These are phyloP conservation scores for Cryptotermes secundus DNA, from an alignment of 1,140 invertebrate genomes.

Conservation along the genomic window DNA sequence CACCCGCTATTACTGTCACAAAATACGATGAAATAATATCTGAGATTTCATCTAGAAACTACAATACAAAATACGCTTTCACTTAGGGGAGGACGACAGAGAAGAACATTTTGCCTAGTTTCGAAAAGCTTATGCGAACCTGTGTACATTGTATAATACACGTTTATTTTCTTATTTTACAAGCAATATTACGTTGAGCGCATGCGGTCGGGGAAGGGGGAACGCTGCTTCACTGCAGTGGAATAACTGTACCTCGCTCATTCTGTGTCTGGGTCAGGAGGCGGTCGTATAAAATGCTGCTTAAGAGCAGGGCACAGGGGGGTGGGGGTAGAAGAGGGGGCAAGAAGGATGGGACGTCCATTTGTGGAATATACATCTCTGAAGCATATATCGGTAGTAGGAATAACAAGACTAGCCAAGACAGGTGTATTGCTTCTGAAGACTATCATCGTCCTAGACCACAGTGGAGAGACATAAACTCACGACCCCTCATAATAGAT, in stretches of 20 bases:
- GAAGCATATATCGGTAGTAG: background rate
- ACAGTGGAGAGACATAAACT: background rate
- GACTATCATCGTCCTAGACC: background rate
- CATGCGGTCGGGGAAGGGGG: background rate
- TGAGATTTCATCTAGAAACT: background rate
- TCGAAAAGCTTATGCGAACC: background rate
- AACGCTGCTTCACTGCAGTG: background rate
- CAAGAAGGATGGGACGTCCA: background rate
- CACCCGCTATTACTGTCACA: background rate
- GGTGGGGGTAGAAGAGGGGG: background rate
- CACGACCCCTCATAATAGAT: too few relatives aligned
- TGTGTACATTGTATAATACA: background rate
- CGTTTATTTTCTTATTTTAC: background rate
- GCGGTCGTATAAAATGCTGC: background rate
- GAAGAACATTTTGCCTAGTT: background rate
- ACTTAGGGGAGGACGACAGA: background rate
- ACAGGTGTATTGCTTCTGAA: background rate
- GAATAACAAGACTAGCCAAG: background rate
- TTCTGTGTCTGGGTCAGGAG: conserved; percentile 13
- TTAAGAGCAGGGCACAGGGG: background rate
- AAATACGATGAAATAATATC: background rate
- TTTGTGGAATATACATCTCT: conserved; percentile 14
- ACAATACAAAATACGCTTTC: background rate
- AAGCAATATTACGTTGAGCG: background rate
- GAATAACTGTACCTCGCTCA: conserved; percentile 14